Percentiles rank a stretch among this genome's conserved stretches.
These are phyloP conservation scores for Notospermus geniculatus DNA, from an alignment of 1,140 invertebrate genomes.

Conservation along the genomic window DNA sequence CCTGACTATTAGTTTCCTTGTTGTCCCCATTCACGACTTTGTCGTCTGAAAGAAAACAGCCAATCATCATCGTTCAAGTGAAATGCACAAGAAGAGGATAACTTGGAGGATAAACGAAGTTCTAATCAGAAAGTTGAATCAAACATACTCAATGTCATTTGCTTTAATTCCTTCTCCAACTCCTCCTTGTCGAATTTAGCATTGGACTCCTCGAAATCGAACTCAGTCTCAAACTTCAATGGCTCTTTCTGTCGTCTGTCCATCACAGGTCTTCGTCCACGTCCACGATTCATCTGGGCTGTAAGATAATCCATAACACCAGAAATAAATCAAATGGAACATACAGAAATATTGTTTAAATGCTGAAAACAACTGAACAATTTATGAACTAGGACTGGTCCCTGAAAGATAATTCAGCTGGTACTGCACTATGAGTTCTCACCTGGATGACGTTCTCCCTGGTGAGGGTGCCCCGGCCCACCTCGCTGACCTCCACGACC, in stretches of 20 bases:
- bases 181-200: slow-evolving; percentile 75
- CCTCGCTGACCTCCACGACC: slow-evolving; percentile 26
- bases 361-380: too few species aligned
- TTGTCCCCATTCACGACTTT: slow-evolving; percentile 43
- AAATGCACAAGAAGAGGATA: too few species aligned
- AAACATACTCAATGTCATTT: slow-evolving; percentile 71
- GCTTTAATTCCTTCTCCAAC: slow-evolving; percentile 73
- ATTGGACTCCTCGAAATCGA: slow-evolving; percentile 97
- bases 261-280: slow-evolving; percentile 23
- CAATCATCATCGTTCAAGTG: too few species aligned
- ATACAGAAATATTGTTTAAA: too few species aligned
- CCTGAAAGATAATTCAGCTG: too few species aligned
- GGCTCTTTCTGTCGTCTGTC: slow-evolving; percentile 62
- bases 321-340: too few species aligned
- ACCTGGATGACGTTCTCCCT: too few species aligned
- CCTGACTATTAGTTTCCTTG: slow-evolving; percentile 64
- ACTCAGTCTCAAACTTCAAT: slow-evolving; percentile 92
- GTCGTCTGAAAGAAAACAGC: slow-evolving; percentile 24
- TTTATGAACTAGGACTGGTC: too few species aligned
- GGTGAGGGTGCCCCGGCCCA: slow-evolving; percentile 10
- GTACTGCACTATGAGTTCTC: too few species aligned
- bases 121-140: neutral
- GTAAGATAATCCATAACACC: too few species aligned
- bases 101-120: too few species aligned
- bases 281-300: slow-evolving; percentile 26